These are phyloP conservation scores for Cynodonichthys magdalenae DNA, from an alignment of 2,797 vertebrate genomes.

Conservation along the genomic window DNA sequence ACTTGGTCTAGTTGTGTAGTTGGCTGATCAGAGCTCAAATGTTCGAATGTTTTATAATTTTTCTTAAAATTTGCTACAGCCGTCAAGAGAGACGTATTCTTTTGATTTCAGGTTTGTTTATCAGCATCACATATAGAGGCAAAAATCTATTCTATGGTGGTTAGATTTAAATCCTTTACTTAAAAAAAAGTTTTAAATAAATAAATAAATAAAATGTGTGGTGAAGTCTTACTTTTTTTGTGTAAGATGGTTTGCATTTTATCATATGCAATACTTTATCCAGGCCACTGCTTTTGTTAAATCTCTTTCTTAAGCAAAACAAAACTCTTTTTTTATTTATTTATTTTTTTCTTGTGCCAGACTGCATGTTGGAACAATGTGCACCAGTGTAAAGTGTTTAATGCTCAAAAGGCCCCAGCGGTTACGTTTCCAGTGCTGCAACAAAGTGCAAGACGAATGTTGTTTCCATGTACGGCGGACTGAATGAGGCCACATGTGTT, in stretches of 20 bases:
- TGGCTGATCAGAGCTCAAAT: too few species aligned
- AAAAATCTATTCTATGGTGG: not conserved
- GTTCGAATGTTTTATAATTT: too few species aligned
- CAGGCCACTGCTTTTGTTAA: slow-evolving; percentile 25
- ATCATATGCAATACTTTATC: slow-evolving; percentile 31
- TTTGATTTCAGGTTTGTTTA: too few species aligned
- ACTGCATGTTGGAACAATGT: slow-evolving; percentile 28
- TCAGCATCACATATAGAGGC: too few species aligned
- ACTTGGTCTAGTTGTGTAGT: too few species aligned
- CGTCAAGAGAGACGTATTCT: too few species aligned
- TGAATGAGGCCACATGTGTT: slow-evolving; percentile 71
- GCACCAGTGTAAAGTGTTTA: slow-evolving; percentile 33
- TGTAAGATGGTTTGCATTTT: slow-evolving; percentile 25
- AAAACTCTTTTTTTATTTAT: slow-evolving; percentile 14
- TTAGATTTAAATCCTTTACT: not conserved
- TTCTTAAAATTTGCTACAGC: too few species aligned
- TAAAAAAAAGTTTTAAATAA: not conserved
- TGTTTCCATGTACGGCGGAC: slow-evolving; percentile 46
- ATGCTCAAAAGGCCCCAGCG: slow-evolving; percentile 49
- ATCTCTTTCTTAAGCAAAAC: slow-evolving; percentile 40
- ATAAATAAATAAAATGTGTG: not conserved
- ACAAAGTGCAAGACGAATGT: slow-evolving; percentile 54
- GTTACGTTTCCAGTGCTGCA: slow-evolving; percentile 38
- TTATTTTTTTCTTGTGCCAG: slow-evolving; percentile 7
- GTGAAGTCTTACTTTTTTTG: slow-evolving; percentile 13